Evolutionary conservation across 2,797 vertebrate genomes (phyloP).

Genomic region (Pseudomugil gertrudae): DNA sequence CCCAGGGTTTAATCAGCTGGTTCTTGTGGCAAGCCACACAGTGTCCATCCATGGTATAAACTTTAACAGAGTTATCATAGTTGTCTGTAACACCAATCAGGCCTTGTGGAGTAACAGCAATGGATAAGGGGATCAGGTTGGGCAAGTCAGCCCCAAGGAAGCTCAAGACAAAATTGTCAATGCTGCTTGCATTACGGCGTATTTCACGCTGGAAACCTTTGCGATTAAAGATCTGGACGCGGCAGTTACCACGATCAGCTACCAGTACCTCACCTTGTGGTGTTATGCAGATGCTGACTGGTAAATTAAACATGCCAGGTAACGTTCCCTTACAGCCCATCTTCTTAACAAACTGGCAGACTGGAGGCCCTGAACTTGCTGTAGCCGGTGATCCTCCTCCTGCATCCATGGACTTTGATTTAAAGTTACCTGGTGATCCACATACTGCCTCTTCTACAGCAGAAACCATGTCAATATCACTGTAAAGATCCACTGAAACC

Average conservation of each 20-base stretch:
- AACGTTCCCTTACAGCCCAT: conserved; percentile 95
- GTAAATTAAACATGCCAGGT: conserved; percentile 94
- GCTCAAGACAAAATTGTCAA: conserved; percentile 95
- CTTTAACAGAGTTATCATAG: conserved; percentile 96
- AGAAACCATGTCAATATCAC: conserved; percentile 84
- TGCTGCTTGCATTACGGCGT: conserved; percentile 93
- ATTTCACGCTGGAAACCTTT: conserved; percentile 97
- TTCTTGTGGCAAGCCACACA: conserved; percentile 95
- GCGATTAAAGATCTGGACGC: conserved; percentile 95
- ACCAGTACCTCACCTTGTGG: conserved; percentile 93
- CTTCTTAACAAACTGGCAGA: conserved; percentile 94
- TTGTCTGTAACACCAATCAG: conserved; percentile 95
- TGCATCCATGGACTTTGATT: conserved; percentile 85
- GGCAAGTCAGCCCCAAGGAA: conserved; percentile 95
- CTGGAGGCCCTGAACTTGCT: conserved; percentile 75
- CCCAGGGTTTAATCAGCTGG: conserved; percentile 97
- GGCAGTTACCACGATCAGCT: conserved; percentile 93
- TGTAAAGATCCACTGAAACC: conserved; percentile 76
- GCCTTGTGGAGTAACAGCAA: conserved; percentile 93
- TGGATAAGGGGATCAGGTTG: conserved; percentile 92
- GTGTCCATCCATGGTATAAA: conserved; percentile 94
- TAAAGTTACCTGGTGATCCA: conserved; percentile 79
- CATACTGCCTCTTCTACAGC: conserved; percentile 82
- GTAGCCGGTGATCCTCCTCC: conserved; percentile 64
- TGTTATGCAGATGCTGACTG: conserved; percentile 92